Base-by-base conservation (phyloP, 2,888 invertebrate species). In the Euphydryas editha region DNA sequence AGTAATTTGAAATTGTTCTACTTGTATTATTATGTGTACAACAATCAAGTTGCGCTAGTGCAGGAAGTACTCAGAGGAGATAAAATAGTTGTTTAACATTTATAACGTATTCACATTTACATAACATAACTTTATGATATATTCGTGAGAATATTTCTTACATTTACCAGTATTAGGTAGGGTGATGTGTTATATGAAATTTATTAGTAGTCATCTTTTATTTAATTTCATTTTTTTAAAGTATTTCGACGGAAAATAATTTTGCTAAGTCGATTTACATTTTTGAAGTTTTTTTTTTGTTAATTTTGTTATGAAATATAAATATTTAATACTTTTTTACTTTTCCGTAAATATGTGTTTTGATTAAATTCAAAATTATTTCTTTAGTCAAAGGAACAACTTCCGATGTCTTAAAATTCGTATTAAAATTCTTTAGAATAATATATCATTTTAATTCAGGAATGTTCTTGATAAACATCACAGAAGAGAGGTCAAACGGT, bases 1-100 rank as follows among this genome's bases (percentile, higher is more conserved):
- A 86, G 87, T 88, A 87, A 80, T 49, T 69, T 64, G 60, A 58
- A 51, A 49, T 62, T 61, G 60, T 70, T 70, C 21, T 57, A 44
- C 15, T 59, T 17, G 36, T 54, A 15, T 54, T n/a, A 17, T 11
- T 36, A 47, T 20, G 2, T 55, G 18, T 49, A 6, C 17, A 39
- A 47, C 21, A 30, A 54, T 30, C 2, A 36, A n/a, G 15, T 24
- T 24, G n/a, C 24, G 24, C 15, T 51, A n/a, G 8, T 51, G 21
- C 49, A 24, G 24, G 21, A 24, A 24, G 15, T 51, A 20, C 15
- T 2, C n/a, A 11, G 30, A 54, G 4, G 17, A 54, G 11, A 54
- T 36, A 3, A 30, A 1, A 4, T 49, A 51, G 24, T n/a, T 8
- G 7, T 24, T 7, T 21, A 15, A 51, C 15, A 24, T 51, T 51